A percentile compares a stretch with the other conserved stretches of the same genome.
These are phyloP conservation scores for Tragopan temminckii DNA, from an alignment of 2,797 vertebrate species.

Conservation along the genomic window DNA sequence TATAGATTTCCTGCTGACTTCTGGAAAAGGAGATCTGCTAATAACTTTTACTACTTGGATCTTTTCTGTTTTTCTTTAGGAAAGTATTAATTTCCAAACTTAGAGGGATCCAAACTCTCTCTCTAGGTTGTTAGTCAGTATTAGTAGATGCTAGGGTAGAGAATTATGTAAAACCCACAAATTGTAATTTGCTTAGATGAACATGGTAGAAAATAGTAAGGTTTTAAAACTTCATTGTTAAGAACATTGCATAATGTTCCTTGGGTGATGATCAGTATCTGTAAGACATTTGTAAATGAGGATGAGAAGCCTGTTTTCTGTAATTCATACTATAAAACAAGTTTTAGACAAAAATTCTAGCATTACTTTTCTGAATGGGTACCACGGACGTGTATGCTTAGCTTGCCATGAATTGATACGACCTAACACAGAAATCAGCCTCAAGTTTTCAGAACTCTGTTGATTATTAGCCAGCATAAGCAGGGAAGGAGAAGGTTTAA, in stretches of 20 bases:
- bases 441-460: not conserved
- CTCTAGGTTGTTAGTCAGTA: not conserved
- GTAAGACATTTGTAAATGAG: accelerated
- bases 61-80: not conserved
- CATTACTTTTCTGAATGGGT: not conserved
- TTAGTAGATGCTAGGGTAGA: not conserved
- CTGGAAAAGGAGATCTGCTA: not conserved
- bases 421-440: not conserved
- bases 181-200: not conserved
- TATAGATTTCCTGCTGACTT: not conserved
- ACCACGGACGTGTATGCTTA: not conserved
- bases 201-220: not conserved
- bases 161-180: not conserved
- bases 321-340: not conserved
- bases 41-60: not conserved
- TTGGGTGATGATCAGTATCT: not conserved
- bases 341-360: not conserved
- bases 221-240: not conserved
- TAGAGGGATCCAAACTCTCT: not conserved
- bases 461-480: not conserved
- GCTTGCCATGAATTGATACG: not conserved
- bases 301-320: not conserved
- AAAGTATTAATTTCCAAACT: not conserved
- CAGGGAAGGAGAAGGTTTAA: not conserved
- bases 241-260: not conserved